Evolutionary conservation across 1,140 invertebrate genomes (phyloP).

Genomic region (Akabosia matsudoensis): DNA sequence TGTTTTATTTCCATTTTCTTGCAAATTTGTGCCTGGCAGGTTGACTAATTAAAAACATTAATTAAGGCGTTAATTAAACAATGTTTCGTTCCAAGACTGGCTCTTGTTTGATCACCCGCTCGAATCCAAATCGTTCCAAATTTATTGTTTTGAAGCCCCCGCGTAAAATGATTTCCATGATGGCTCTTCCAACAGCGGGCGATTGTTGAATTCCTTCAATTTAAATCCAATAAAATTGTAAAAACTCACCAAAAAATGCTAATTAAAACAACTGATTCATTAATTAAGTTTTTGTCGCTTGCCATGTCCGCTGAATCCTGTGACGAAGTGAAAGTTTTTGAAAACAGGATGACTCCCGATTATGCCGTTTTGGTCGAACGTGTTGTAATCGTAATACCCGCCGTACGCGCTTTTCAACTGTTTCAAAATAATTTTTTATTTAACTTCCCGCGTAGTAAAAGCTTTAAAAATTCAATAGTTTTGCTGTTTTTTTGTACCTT

Average conservation of each 20-base stretch:
- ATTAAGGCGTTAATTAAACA: slow-evolving; percentile 25
- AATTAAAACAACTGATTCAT: slow-evolving; percentile 38
- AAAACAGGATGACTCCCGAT: slow-evolving; percentile 61
- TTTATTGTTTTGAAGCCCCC: slow-evolving; percentile 54
- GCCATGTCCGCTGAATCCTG: slow-evolving; percentile 63
- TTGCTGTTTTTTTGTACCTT: slow-evolving; percentile 56
- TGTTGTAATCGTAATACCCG: slow-evolving; percentile 63
- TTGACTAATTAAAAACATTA: neutral
- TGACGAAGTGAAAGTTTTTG: slow-evolving; percentile 58
- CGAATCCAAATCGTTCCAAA: slow-evolving; percentile 54
- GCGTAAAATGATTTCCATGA: slow-evolving; percentile 55
- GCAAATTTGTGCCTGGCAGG: neutral
- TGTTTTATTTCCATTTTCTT: too few relatives aligned
- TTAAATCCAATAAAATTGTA: neutral
- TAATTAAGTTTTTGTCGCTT: slow-evolving; percentile 1
- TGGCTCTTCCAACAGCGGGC: slow-evolving; percentile 56
- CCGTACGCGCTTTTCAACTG: slow-evolving; percentile 61
- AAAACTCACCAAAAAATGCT: neutral
- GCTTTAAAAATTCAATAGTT: neutral
- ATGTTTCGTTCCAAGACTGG: slow-evolving; percentile 50
- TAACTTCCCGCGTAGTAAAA: neutral
- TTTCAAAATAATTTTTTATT: slow-evolving; percentile 34
- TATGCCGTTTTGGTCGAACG: slow-evolving; percentile 60
- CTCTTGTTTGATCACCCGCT: slow-evolving; percentile 51
- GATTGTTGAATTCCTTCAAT: slow-evolving; percentile 51